Evolutionary conservation across 2,888 invertebrate genomes (phyloP), one percentile per base, ranked within the genome.

Genomic region (Trachelus troglodyta): DNA sequence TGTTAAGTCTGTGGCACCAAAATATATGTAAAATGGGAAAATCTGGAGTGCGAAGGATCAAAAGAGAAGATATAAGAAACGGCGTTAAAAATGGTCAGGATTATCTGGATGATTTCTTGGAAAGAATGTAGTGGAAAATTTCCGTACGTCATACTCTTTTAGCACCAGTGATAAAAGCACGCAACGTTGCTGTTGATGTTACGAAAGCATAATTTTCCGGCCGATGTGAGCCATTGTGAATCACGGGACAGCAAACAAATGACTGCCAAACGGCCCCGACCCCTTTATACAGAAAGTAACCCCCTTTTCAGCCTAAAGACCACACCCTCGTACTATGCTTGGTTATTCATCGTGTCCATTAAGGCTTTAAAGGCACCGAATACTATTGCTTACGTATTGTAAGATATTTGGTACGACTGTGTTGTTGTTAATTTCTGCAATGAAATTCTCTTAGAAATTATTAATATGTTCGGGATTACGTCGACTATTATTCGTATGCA

Each of bases 181-280:
- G 40, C 9, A 56, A 56, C 40, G 40, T 23, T 56, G 15, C 40
- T 56, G 40, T 56, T 56, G 40, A 56, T 23, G 71, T 31, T 71
- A 71, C 71, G 71, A 30, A 78, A 68, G 77, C 77, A 75, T 78
- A 75, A 78, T 78, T 78, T 78, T 78, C 78, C 76, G 69, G 73
- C 68, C 78, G 68, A 78, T 78, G 73, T 78, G 78, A 69, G 75
- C 76, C 73, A 78, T 76, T 78, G 78, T 78, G 73, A 69, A 76
- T 75, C 78, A 73, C 73, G 76, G 56, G 75, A 56, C 12, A 75
- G 78, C 78, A 78, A 76, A 78, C 76, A 76, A 78, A 78, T 78
- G 76, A 76, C 78, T 76, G 75, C 31, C 78, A 75, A 78, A 76
- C 73, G 78, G 68, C 76, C 40, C 35, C 76, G 73, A 73, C 76